These are phyloP conservation scores for Cephalopachus bancanus DNA, from an alignment of 2,797 vertebrate genomes.

Conservation along the genomic window DNA sequence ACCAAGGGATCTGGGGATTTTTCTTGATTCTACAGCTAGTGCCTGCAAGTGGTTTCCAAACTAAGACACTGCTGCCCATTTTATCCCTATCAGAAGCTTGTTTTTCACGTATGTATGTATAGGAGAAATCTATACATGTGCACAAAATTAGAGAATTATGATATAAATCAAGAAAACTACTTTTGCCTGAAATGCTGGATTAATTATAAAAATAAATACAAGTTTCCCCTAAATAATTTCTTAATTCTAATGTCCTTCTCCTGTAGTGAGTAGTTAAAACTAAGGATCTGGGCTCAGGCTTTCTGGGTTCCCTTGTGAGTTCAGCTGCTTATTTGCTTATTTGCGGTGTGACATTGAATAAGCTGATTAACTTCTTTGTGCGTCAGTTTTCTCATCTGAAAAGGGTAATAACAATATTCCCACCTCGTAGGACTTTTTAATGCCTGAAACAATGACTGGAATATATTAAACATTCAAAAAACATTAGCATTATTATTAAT, in stretches of 20 bases:
- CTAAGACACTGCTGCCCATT: neutral
- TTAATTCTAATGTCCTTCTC: neutral
- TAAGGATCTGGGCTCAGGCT: neutral
- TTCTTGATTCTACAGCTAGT: neutral
- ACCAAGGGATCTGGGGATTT: neutral
- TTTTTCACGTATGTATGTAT: neutral
- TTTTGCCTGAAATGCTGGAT: neutral
- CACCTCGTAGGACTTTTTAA: neutral
- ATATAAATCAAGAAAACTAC: neutral
- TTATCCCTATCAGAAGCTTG: neutral
- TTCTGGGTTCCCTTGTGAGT: neutral
- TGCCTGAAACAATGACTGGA: neutral
- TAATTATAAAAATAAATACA: neutral
- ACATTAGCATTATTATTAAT: constrained; percentile 1
- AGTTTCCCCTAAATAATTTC: neutral
- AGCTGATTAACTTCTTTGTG: neutral
- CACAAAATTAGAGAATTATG: neutral
- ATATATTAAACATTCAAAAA: neutral
- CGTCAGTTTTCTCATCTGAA: neutral
- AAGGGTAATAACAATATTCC: neutral
- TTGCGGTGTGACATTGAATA: neutral
- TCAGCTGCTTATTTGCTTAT: neutral
- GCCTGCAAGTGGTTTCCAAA: neutral
- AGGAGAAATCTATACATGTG: neutral
- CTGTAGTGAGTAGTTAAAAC: neutral